Evolutionary conservation across 2,797 vertebrate species (phyloP), one percentile per base, ranked within the genome.

Genomic region (Ctenochaetus hawaiiensis): DNA sequence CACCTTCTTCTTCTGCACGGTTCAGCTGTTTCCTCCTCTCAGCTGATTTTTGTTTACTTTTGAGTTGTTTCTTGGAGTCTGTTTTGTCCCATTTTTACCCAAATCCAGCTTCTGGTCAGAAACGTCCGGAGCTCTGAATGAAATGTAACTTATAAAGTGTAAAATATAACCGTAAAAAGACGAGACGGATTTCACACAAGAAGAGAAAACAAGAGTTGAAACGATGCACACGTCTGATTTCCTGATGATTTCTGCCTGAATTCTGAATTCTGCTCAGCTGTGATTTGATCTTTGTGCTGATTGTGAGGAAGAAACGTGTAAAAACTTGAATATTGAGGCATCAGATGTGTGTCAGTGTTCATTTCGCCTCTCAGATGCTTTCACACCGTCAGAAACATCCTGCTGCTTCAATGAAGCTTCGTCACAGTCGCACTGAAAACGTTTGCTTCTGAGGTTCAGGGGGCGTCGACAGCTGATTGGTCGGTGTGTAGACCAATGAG

Each of bases 101-200:
- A 11, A 56, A 71, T 47, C 67, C 18, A 62, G 17, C 17, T 12
- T 11, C 22, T 52, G 43, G 23, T 45, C 69, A 59, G 18, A 60
- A 23, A 72, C 1, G 8, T 48, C 45, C 51, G 34, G 6, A 52
- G 20, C 9, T 65, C 22, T 37, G 20, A 69, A 72, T 54, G 2
- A 59, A 13, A 18, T 56, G 17, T 57, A 37, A 62, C 49, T 44
- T 58, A 39, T 18, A 16, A 68, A 49, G 43, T 71, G 39, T 73
- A 34, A 77, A 70, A 52, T 64, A 13, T 17, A 75, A 64, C 6
- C 41, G 48, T 74, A 64, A 43, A 72, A 62, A 72, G 57, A 59
- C 6, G 47, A 1, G 3, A 47, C 69, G 67, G 54, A 18, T 65
- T 65, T 75, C 68, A 52, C 62, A 81, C 78, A 62, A n/a, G 44